Percentiles rank a stretch among this genome's conserved stretches.
These are phyloP conservation scores for Aptenodytes patagonicus DNA, from an alignment of 2,113 vertebrate genomes.

Conservation along the genomic window DNA sequence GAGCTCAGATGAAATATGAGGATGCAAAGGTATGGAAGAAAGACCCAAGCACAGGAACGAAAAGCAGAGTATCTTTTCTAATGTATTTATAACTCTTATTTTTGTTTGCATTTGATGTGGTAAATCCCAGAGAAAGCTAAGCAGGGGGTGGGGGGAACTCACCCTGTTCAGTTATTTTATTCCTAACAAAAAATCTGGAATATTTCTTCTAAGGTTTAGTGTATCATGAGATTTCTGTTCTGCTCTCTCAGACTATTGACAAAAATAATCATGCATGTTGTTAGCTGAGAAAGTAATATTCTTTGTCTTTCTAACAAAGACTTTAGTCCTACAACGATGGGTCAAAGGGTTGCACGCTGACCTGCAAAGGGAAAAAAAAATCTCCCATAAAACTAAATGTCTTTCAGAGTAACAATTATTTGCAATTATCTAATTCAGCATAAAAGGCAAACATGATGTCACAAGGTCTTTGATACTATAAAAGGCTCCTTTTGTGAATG, in stretches of 20 bases:
- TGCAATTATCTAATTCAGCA: slow-evolving; percentile 60
- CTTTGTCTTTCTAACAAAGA: slow-evolving; percentile 32
- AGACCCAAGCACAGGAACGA: neutral
- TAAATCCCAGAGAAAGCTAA: neutral
- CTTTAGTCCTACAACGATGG: neutral
- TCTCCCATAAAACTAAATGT: neutral
- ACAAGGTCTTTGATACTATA: slow-evolving; percentile 41
- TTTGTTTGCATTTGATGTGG: neutral
- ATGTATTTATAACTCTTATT: neutral
- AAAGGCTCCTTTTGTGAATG: slow-evolving; percentile 37
- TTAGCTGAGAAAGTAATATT: neutral
- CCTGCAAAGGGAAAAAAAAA: neutral
- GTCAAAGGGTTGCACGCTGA: slow-evolving; percentile 50
- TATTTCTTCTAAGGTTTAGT: neutral
- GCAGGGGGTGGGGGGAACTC: accelerated
- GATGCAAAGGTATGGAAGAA: neutral
- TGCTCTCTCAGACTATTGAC: neutral
- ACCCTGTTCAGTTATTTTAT: neutral
- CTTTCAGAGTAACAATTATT: slow-evolving; percentile 56
- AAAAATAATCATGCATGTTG: neutral
- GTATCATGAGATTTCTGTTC: neutral
- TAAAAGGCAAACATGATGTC: slow-evolving; percentile 54
- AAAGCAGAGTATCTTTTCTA: neutral
- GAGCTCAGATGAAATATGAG: neutral
- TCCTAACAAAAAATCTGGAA: neutral